Percentiles rank a stretch among this genome's conserved stretches.
phyloP scores from a whole-genome alignment of 2,797 vertebrate species.

The Xenopus petersii region DNA sequence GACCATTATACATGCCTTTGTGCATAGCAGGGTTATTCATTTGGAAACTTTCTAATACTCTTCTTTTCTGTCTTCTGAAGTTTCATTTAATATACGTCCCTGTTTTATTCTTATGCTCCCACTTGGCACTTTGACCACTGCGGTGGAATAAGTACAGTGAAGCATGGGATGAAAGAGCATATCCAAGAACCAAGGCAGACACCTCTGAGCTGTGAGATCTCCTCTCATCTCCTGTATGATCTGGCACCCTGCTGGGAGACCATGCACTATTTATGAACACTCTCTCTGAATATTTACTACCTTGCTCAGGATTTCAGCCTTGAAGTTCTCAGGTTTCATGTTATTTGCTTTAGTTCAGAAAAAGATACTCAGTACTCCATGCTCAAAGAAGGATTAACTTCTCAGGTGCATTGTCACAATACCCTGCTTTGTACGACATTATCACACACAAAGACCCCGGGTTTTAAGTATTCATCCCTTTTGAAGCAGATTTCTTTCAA shows the following conservation, averaged over 20 bases:
- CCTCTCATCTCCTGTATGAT: conserved; percentile 61
- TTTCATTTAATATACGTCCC: background rate
- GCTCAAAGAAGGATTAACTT: conserved; percentile 15
- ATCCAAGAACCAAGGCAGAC: conserved; percentile 52
- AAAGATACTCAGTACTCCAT: conserved; percentile 17
- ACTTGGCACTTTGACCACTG: conserved; percentile 32
- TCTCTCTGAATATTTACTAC: conserved; percentile 64
- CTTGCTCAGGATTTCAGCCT: conserved; percentile 39
- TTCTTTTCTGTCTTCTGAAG: background rate
- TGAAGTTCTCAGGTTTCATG: conserved; percentile 37
- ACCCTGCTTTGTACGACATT: background rate
- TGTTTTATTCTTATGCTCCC: background rate
- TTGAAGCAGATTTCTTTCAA: too few species aligned
- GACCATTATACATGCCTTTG: too few species aligned
- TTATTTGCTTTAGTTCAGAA: conserved; percentile 36
- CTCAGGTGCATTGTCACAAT: background rate
- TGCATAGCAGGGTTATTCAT: background rate
- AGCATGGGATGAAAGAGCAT: conserved; percentile 45
- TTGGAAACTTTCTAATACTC: background rate
- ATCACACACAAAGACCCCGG: background rate
- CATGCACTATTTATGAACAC: conserved; percentile 67
- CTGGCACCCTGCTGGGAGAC: conserved; percentile 58
- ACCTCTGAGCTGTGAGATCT: conserved; percentile 54
- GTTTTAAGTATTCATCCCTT: background rate
- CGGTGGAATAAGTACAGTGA: conserved; percentile 36